phyloP scores from a whole-genome alignment of 2,113 vertebrate genomes.

The Ardeotis arabs region DNA sequence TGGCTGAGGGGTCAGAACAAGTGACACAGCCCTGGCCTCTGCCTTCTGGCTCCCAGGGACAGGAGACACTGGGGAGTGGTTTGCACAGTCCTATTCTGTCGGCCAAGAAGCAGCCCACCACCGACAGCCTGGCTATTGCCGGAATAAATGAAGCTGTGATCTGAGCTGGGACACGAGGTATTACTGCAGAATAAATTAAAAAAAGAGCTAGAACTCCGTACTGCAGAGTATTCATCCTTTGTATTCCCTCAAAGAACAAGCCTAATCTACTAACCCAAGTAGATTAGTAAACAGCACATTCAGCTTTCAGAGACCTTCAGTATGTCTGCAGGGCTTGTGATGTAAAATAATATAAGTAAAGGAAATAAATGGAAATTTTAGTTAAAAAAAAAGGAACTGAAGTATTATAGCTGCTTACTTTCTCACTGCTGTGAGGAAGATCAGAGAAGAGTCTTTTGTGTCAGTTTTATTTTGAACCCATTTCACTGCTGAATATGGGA shows the following conservation, averaged over 20 bases:
- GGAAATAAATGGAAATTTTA: neutral
- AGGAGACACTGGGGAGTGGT: neutral
- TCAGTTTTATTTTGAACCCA: slow-evolving; percentile 31
- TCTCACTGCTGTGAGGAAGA: slow-evolving; percentile 4
- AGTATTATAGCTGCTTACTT: neutral
- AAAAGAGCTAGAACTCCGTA: neutral
- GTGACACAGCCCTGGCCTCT: neutral
- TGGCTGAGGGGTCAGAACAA: neutral
- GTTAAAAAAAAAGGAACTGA: neutral
- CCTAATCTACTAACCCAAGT: slow-evolving; percentile 13
- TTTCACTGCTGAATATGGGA: slow-evolving; percentile 30
- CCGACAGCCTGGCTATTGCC: neutral
- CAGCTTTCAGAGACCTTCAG: slow-evolving; percentile 22
- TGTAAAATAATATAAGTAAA: slow-evolving; percentile 8
- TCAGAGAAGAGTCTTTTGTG: slow-evolving; percentile 20
- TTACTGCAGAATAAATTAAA: slow-evolving; percentile 30
- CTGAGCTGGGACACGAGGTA: neutral
- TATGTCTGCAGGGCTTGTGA: neutral
- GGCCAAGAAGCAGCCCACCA: neutral
- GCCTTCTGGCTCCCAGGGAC: neutral
- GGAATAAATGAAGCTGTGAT: neutral
- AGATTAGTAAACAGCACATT: slow-evolving; percentile 47
- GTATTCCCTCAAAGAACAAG: neutral
- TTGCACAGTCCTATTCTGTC: neutral
- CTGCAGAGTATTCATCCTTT: slow-evolving; percentile 26